A percentile compares a stretch with the other conserved stretches of the same genome.
Conservation (phyloP, 1,140 invertebrate genomes). For the Pogonognathellus flavescens region DNA sequence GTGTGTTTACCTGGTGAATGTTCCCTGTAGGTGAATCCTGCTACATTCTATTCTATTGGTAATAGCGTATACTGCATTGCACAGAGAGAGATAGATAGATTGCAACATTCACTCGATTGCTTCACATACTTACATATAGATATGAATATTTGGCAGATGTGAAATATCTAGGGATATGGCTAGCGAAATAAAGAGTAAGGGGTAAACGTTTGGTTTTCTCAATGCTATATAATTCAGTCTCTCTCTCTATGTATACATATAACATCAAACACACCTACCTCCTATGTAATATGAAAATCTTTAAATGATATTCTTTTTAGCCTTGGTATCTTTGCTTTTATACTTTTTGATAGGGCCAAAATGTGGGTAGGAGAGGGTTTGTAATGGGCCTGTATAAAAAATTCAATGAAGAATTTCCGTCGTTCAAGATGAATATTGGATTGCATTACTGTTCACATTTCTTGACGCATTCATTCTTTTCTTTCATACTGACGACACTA, state of each 20-base stretch:
- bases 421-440: conserved; percentile 42
- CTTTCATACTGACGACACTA: conserved; percentile 21
- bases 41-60: too few relatives aligned
- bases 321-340: conserved; percentile 31
- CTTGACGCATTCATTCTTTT: conserved; percentile 29
- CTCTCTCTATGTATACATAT: too few relatives aligned
- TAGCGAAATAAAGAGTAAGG: too few relatives aligned
- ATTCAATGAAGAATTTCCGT: conserved; percentile 49
- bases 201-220: too few relatives aligned
- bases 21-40: neutral
- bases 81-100: too few relatives aligned
- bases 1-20: conserved; percentile 3
- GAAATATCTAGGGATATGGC: too few relatives aligned
- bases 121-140: too few relatives aligned
- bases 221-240: too few relatives aligned
- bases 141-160: too few relatives aligned
- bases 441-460: conserved; percentile 46
- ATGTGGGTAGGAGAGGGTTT: conserved; percentile 23
- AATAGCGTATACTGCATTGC: too few relatives aligned
- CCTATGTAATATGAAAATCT: conserved; percentile 37
- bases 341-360: conserved; percentile 32
- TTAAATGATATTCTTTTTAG: conserved; percentile 22
- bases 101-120: too few relatives aligned
- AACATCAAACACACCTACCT: too few relatives aligned
- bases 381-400: conserved; percentile 42